A percentile compares a stretch with the other conserved stretches of the same genome.
Evolutionary conservation across 23 tunicate genomes (phyloP).

Genomic region (Corella eumyota): DNA sequence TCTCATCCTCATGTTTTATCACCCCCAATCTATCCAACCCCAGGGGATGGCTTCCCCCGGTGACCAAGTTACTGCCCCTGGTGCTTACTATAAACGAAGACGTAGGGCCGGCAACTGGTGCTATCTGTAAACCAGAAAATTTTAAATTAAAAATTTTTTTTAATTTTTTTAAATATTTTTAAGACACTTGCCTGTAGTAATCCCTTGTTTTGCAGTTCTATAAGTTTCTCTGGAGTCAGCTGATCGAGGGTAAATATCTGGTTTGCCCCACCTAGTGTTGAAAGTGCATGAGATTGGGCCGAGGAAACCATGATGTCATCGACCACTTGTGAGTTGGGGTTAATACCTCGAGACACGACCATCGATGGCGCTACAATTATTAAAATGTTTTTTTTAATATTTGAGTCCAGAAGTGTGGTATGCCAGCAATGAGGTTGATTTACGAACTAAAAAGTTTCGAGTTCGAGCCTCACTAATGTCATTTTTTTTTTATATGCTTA

Average conservation of each 20-base stretch:
- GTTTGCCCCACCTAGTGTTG: slow-evolving; percentile 12
- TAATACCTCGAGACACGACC: neutral
- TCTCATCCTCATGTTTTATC: slow-evolving; percentile 4
- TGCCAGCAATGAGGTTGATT: too few species aligned
- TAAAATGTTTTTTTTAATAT: too few species aligned
- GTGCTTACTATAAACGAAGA: slow-evolving; percentile 38
- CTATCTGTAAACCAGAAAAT: slow-evolving; percentile 16
- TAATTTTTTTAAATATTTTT: too few species aligned
- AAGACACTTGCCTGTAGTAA: slow-evolving; percentile 60
- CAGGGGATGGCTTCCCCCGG: slow-evolving; percentile 14
- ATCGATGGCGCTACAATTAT: neutral
- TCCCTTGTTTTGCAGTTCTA: slow-evolving; percentile 70
- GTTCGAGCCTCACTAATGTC: too few species aligned
- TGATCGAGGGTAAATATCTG: slow-evolving; percentile 66
- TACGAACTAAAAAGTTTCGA: too few species aligned
- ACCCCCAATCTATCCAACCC: slow-evolving; percentile 20
- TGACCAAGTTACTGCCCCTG: slow-evolving; percentile 6
- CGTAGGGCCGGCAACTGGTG: slow-evolving; percentile 26
- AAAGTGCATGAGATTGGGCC: slow-evolving; percentile 3
- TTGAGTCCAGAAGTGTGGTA: too few species aligned
- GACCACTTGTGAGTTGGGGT: neutral
- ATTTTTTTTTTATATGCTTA: too few species aligned
- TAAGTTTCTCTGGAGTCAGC: slow-evolving; percentile 52
- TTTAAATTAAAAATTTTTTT: slow-evolving; percentile 1
- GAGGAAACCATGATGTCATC: slow-evolving; percentile 14